A percentile compares a stretch with the other conserved stretches of the same genome.
These are phyloP conservation scores for Spodoptera litura DNA, from an alignment of 1,140 invertebrate species.

Conservation along the genomic window DNA sequence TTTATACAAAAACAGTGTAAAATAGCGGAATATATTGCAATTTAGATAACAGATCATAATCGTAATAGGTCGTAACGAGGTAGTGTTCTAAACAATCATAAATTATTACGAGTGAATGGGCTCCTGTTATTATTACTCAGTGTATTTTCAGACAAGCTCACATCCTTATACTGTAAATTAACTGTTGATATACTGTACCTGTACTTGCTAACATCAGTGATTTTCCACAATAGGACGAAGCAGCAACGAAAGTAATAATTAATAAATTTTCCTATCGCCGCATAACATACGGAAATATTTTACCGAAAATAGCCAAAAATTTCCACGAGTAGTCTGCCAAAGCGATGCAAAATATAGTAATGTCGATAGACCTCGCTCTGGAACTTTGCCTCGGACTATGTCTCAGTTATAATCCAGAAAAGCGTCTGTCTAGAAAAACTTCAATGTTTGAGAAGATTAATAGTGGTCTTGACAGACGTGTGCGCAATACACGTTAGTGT, in stretches of 20 bases:
- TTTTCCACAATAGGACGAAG: not conserved
- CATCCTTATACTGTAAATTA: not conserved
- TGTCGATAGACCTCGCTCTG: slow-evolving; percentile 18
- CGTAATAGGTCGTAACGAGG: slow-evolving; percentile 3
- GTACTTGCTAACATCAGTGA: not conserved
- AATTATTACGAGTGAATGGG: slow-evolving; percentile 12
- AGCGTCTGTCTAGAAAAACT: slow-evolving; percentile 53
- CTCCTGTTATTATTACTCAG: slow-evolving; percentile 19
- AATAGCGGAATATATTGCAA: slow-evolving; percentile 18
- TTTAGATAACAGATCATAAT: slow-evolving; percentile 36
- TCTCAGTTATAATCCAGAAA: slow-evolving; percentile 43
- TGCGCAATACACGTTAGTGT: slow-evolving; percentile 61
- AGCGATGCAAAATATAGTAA: slow-evolving; percentile 19
- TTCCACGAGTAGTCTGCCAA: slow-evolving; percentile 23
- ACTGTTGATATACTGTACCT: not conserved
- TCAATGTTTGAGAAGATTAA: slow-evolving; percentile 67
- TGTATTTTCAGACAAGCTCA: slow-evolving; percentile 18
- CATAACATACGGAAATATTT: slow-evolving; percentile 14
- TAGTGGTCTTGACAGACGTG: slow-evolving; percentile 78
- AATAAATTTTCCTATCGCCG: slow-evolving; percentile 2
- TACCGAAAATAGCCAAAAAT: slow-evolving; percentile 20
- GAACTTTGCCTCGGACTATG: slow-evolving; percentile 13
- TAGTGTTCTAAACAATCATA: slow-evolving; percentile 34
- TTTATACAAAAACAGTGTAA: slow-evolving; percentile 26
- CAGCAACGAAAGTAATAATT: not conserved